Evolutionary conservation across 2,113 vertebrate species (phyloP).

Genomic region (Willisornis vidua): DNA sequence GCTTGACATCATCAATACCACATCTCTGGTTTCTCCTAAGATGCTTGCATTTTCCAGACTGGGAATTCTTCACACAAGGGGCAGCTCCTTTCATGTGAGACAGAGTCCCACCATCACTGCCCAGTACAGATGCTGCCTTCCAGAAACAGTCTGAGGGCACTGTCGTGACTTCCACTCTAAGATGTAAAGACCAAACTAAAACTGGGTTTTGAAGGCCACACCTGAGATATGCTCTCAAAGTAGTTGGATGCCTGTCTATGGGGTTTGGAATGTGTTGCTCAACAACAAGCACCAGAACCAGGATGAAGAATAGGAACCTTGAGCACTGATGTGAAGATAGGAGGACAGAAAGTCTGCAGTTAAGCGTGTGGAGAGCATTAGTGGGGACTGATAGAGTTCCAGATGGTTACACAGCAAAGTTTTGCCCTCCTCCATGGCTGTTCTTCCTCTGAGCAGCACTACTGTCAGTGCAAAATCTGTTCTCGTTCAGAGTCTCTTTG

Average conservation of each 20-base stretch:
- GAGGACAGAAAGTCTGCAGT: neutral
- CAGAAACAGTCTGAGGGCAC: neutral
- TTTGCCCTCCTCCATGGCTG: neutral
- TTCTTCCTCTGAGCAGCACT: neutral
- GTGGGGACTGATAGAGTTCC: neutral
- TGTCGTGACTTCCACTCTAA: neutral
- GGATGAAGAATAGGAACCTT: neutral
- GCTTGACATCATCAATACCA: neutral
- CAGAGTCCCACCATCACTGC: neutral
- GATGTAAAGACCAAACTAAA: neutral
- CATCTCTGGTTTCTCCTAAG: neutral
- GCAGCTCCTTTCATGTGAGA: neutral
- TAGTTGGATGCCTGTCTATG: accelerated
- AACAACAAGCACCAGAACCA: neutral
- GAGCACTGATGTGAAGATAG: neutral
- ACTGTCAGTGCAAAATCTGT: neutral
- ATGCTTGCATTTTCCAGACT: neutral
- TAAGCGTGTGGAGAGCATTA: neutral
- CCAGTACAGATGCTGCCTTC: neutral
- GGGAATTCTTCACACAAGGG: neutral
- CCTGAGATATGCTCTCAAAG: neutral
- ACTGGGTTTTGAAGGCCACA: neutral
- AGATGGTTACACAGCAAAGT: neutral
- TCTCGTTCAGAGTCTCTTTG: neutral
- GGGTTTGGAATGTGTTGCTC: neutral